Base-by-base conservation (phyloP, 2,888 invertebrate species). In the Protonemura montana region DNA sequence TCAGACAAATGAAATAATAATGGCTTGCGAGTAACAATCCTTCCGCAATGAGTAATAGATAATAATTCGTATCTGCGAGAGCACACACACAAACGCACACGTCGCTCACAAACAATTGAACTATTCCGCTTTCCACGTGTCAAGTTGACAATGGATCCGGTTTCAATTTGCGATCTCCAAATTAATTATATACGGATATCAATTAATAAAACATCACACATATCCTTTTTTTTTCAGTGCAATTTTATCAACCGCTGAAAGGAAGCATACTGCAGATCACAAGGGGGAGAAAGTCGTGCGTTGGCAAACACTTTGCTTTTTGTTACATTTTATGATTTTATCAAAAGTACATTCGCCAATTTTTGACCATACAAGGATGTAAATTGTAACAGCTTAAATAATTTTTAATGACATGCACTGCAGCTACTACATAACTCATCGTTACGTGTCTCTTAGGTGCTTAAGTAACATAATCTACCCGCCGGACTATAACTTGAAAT, bases 141-240 rank as follows among this genome's bases (percentile, higher is more conserved):
- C 59, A 59, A 10, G 59, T 7, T 59, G 59, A 59, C 59, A 59
- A 59, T 13, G 13, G 59, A 59, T 59, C 59, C 59, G 59, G 59
- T 59, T 59, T 59, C 59, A 59, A 59, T 59, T 59, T 59, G 59
- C 59, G 59, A 59, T 59, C 59, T 59, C 59, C 21, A 2, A 59
- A 59, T 59, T 59, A 59, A 59, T 59, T 59, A 59, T n/a, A n/a
- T 21, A 21, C 59, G 59, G 59, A 59, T 59, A 59, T 59, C 7
- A 59, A 59, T 59, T 59, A 59, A 59, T 59, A 59, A 59, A 59
- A 59, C 59, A 59, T 59, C 59, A 2, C 59, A 59, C 59, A 59
- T 21, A 59, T 59, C n/a, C n/a, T n/a, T n/a, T n/a, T n/a, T 59
- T 59, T 59, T 59, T 59, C 16, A 10, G 59, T 59, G 59, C 35